Evolutionary conservation across 2,113 vertebrate species (phyloP).

Genomic region (Myotis lucifugus): DNA sequence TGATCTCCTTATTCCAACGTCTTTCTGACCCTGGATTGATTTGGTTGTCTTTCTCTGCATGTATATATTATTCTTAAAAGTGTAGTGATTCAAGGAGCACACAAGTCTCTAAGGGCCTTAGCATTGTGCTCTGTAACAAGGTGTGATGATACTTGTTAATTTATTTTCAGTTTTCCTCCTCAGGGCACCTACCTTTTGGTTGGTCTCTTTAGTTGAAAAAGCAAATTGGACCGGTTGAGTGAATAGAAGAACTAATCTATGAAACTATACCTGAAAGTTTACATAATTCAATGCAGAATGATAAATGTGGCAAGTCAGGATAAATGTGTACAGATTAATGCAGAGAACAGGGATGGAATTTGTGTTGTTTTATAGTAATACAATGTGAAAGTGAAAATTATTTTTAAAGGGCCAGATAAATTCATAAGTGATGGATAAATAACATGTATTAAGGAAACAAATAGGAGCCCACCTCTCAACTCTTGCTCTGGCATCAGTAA

Average conservation of each 20-base stretch:
- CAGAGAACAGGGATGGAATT: background rate
- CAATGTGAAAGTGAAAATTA: background rate
- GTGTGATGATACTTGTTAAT: background rate
- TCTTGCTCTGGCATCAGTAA: background rate
- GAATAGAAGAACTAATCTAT: background rate
- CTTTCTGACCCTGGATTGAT: background rate
- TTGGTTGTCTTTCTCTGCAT: background rate
- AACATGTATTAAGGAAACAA: background rate
- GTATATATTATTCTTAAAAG: background rate
- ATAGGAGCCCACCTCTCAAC: background rate
- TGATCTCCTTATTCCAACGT: background rate
- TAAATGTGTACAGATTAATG: background rate
- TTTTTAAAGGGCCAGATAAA: background rate
- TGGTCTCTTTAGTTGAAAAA: background rate
- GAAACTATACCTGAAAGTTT: background rate
- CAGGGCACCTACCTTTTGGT: background rate
- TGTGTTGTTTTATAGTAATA: background rate
- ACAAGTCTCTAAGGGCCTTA: too few relatives aligned
- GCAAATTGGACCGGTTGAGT: background rate
- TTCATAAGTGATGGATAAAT: background rate
- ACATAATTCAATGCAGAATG: background rate
- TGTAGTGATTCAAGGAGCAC: background rate
- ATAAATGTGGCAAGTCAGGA: background rate
- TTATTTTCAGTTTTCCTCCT: background rate
- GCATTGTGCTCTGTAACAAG: background rate